Evolutionary conservation across 2,113 vertebrate genomes (phyloP).

Genomic region (Brachypteracias leptosomus): DNA sequence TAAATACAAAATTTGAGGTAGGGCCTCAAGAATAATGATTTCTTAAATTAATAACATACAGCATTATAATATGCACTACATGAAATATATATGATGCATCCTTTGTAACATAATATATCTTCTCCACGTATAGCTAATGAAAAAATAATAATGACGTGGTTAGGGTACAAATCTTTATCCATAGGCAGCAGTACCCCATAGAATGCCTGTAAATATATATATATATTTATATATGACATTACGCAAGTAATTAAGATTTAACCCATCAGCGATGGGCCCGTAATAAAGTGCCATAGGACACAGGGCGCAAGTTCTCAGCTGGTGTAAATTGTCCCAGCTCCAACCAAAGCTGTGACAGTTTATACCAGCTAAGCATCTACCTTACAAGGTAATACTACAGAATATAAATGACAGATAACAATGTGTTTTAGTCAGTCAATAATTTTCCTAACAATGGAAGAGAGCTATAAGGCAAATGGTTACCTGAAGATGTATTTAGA

Average conservation of each 20-base stretch:
- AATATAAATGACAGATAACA: constrained; percentile 80
- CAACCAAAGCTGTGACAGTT: constrained; percentile 29
- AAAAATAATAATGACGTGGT: constrained; percentile 81
- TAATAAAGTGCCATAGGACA: constrained; percentile 94
- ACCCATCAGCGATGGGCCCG: constrained; percentile 91
- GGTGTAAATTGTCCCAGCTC: constrained; percentile 41
- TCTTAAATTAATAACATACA: constrained; percentile 87
- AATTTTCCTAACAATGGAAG: constrained; percentile 83
- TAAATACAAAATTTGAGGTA: constrained; percentile 99
- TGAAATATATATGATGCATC: constrained; percentile 79
- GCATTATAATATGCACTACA: constrained; percentile 80
- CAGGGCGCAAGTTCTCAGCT: constrained; percentile 62
- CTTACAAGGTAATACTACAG: constrained; percentile 78
- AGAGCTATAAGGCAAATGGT: constrained; percentile 94
- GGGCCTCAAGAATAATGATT: constrained; percentile 96
- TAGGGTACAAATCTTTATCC: constrained; percentile 95
- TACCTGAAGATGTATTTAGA: constrained; percentile 91
- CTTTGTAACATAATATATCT: constrained; percentile 83
- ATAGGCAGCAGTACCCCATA: constrained; percentile 91
- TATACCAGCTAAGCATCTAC: constrained; percentile 53
- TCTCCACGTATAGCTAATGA: constrained; percentile 79
- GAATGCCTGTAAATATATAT: constrained; percentile 84
- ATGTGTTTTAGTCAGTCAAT: constrained; percentile 75
- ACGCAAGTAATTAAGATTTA: constrained; percentile 94
- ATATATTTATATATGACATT: constrained; percentile 87